A percentile compares a stretch with the other conserved stretches of the same genome.
Conservation (phyloP, 2,888 invertebrate species). For the Heliconius sara region DNA sequence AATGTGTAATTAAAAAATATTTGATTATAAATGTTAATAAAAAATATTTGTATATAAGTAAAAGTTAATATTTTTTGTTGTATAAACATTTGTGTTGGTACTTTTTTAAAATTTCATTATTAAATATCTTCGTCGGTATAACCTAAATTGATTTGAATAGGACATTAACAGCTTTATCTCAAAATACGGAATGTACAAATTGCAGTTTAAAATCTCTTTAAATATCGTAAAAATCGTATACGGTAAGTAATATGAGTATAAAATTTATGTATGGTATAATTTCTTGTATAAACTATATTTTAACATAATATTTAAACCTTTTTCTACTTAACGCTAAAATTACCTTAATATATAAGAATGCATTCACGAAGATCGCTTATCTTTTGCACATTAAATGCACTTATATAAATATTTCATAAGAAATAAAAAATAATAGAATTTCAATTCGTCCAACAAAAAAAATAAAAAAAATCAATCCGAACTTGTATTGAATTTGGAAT, state of each 20-base stretch:
- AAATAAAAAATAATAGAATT: background rate
- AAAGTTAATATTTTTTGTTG: background rate
- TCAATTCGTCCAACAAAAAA: background rate
- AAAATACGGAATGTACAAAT: conserved; percentile 11
- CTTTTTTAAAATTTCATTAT: background rate
- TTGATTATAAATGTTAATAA: background rate
- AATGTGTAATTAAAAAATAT: too few relatives aligned
- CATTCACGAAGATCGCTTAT: background rate
- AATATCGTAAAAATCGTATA: background rate
- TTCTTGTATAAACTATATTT: background rate
- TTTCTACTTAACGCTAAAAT: background rate
- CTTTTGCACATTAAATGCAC: background rate
- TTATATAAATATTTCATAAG: background rate
- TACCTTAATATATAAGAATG: background rate
- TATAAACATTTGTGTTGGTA: background rate
- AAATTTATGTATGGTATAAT: background rate
- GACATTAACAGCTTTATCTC: background rate
- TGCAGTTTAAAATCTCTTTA: background rate
- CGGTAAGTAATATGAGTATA: background rate
- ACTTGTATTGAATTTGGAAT: conserved; percentile 34
- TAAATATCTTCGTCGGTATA: background rate
- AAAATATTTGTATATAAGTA: background rate
- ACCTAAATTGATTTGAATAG: background rate
- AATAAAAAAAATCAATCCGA: conserved; percentile 23
- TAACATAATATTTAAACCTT: background rate